Base-by-base conservation (phyloP, 2,888 invertebrate genomes). In the Tiliacea aurago region DNA sequence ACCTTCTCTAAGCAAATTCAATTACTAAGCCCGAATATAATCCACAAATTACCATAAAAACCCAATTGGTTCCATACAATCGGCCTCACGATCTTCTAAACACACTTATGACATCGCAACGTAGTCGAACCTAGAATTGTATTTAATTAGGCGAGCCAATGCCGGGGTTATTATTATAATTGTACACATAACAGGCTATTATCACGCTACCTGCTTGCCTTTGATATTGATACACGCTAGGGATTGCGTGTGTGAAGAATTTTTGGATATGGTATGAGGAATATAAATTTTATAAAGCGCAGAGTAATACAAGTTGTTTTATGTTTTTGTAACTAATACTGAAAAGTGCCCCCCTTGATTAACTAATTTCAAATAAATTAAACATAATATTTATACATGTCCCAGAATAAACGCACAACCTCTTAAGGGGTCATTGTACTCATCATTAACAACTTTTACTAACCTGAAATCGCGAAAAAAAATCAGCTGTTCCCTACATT, bases 151-250 rank as follows among this genome's bases (percentile, higher is more conserved):
- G 89, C 81, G 86, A 47, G 74, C 70, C 71, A 83, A 84, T 58
- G 65, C 56, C 4, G 74, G 74, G 73, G 83, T 84, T 81, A 67
- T 80, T 77, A 84, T 85, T 86, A 85, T 90, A 90, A 90, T 90
- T 89, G 88, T 78, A 68, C 65, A 45, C 75, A 78, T 86, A 85
- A 90, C 86, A 74, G 85, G 75, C 74, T 76, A 80, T 89, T 86
- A 87, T 78, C 89, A 90, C 88, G 90, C 88, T 84, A 90, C 88
- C 87, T 88, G 86, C 73, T 71, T 73, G 76, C 76, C 69, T 78
- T 73, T 84, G 80, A 87, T 90, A 89, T 87, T 90, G 88, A 89
- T 87, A 85, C 78, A 63, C 70, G 65, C 80, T 73, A 70, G 62
- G 72, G 61, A 70, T 56, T 47, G 33, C 33, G 59, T 47, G 23